phyloP scores from a whole-genome alignment of 2,113 vertebrate species.

The Plecotus auritus region DNA sequence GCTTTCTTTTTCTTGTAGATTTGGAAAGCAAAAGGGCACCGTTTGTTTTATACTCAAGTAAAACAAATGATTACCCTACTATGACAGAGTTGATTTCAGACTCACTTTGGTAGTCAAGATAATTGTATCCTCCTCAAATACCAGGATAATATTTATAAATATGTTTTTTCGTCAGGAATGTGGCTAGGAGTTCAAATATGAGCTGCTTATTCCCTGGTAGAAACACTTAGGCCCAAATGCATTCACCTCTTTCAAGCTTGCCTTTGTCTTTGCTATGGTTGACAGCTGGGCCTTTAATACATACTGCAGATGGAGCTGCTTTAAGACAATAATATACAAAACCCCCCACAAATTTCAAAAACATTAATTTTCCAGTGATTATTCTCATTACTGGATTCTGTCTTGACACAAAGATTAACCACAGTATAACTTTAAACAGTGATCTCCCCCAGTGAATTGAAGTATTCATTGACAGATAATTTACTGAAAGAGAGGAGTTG shows the following conservation, averaged over 20 bases:
- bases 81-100: not conserved
- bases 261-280: slow-evolving; percentile 34
- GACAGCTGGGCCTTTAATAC: slow-evolving; percentile 24
- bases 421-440: slow-evolving; percentile 31
- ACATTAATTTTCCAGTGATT: slow-evolving; percentile 44
- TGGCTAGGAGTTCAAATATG: not conserved
- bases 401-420: slow-evolving; percentile 43
- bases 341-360: slow-evolving; percentile 48
- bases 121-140: not conserved
- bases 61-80: not conserved
- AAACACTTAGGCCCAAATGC: not conserved
- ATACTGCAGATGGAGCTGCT: slow-evolving; percentile 15
- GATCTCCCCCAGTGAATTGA: not conserved
- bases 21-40: not conserved
- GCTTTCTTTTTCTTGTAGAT: not conserved
- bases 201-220: not conserved
- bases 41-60: not conserved
- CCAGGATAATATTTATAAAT: not conserved
- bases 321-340: slow-evolving; percentile 11
- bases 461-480: slow-evolving; percentile 18
- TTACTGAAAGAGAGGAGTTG: slow-evolving; percentile 12
- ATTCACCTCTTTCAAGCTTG: slow-evolving; percentile 22
- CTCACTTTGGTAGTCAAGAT: not conserved
- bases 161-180: not conserved
- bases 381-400: slow-evolving; percentile 48